Evolutionary conservation across 2,797 vertebrate genomes (phyloP), one percentile per base, ranked within the genome.

Genomic region (Pantherophis alleghaniensis): DNA sequence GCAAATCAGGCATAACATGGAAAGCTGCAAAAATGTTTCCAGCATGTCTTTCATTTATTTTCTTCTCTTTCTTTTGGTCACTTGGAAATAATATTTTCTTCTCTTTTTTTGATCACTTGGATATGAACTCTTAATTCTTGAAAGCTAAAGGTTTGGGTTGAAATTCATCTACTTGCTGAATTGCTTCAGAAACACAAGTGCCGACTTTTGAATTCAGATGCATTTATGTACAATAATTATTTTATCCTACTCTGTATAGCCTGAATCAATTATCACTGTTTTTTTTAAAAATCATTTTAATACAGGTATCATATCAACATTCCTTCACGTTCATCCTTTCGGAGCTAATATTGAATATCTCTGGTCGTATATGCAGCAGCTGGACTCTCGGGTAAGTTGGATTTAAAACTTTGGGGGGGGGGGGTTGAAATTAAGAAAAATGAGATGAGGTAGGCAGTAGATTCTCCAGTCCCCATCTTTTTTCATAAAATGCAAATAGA

Each of bases 311-410:
- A 99, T 99, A 96, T 99, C 99, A 16, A 99, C 99, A 20, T 99
- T 99, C 97, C 99, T 99, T 92, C 99, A 99, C 0, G 99, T 99
- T 60, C 99, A 99, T 95, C 99, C 99, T 12, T 99, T 99, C 14
- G 99, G 99, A 95, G 99, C 99, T 88, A 99, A 99, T 96, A 99
- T 99, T 90, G 99, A 99, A 92, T 99, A 99, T 93, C 98, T 99
- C 91, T 99, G 99, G 98, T 99, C 99, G 2, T 99, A 99, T 95
- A 98, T 99, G 93, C 99, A 99, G 97, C 98, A 99, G 95, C 96
- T 99, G 97, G 99, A 99, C 97, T 98, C 98, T 1, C 99, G 98
- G 99, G 99, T 99, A 98, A 98, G 53, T 74, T 51, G 47, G 28
- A 56, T 66, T 63, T 18, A 57, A 47, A 53, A 12, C 10, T 32